Base-by-base conservation (phyloP, 2,888 invertebrate genomes). In the Drosophila emarginata region DNA sequence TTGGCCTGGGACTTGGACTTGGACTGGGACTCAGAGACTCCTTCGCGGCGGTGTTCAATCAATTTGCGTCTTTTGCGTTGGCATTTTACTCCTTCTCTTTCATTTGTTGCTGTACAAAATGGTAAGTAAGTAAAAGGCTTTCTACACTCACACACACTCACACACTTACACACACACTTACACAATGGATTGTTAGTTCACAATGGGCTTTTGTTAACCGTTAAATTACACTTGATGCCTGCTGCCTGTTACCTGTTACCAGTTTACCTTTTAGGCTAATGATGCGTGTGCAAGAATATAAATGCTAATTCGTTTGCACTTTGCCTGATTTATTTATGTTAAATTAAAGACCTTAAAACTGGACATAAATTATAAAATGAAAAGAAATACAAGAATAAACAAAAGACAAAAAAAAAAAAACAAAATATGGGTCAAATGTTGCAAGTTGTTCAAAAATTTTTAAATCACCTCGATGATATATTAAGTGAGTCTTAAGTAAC, bases 291-390 rank as follows among this genome's bases (percentile, higher is more conserved):
- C 69, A 62, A 72, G 61, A 62, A 69, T 76, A 81, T 76, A 81
- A 86, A 81, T 83, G 80, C 87, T 81, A 81, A 81, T 86, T 86
- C 87, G 83, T 86, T 80, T 83, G 84, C 87, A 86, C 80, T 81
- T 70, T 86, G 80, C 40, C 61, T 86, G 83, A 80, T 80, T 82
- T 77, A 82, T 79, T 66, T 57, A 64, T 67, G 66, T 67, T 71
- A 52, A 82, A 81, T 64, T 67, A 64, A 65, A 67, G 74, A 61
- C 67, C 51, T 58, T 60, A 56, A 45, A 51, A 21, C 14, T 45
- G 57, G 58, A 58, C 14, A 32, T 73, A 67, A 68, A 65, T 80
- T 67, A 67, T 58, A 32, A 32, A 4, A 32, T 2, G 1, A 1
- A 32, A 32, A 32, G 2, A 32, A 9, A 4, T 5, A 26, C 26